Conservation (phyloP, 2,888 invertebrate genomes). For the Ectobius pallidus region DNA sequence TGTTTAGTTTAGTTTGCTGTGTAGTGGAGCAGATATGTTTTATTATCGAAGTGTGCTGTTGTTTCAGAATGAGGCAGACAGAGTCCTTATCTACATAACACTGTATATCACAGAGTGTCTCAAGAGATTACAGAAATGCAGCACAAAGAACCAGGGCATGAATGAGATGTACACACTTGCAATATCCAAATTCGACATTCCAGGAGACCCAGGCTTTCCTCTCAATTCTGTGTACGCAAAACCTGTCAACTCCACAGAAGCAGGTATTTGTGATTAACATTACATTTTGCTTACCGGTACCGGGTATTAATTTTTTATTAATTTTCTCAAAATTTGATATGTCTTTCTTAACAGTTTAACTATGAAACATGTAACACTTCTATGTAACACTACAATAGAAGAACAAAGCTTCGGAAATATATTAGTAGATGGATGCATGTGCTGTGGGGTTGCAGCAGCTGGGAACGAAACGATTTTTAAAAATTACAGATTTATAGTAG, state of each 20-base stretch:
- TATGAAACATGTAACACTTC: too few relatives aligned
- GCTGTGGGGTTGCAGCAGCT: too few relatives aligned
- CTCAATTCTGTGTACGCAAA: conserved; percentile 94
- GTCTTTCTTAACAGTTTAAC: too few relatives aligned
- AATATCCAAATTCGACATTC: conserved; percentile 93
- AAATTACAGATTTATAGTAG: too few relatives aligned
- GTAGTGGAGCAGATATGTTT: too few relatives aligned
- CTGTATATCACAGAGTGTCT: conserved; percentile 97
- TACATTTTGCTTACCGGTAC: background rate
- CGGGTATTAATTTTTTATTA: too few relatives aligned
- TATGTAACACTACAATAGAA: too few relatives aligned
- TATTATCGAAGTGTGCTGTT: background rate
- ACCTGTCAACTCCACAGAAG: conserved; percentile 77
- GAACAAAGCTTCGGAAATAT: too few relatives aligned
- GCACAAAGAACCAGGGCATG: conserved; percentile 84
- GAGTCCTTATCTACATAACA: conserved; percentile 96
- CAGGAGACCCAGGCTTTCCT: conserved; percentile 94
- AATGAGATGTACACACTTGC: conserved; percentile 98
- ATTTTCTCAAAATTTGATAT: too few relatives aligned
- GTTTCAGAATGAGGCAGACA: conserved; percentile 88
- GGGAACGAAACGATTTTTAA: too few relatives aligned
- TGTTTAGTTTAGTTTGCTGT: too few relatives aligned
- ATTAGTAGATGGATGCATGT: too few relatives aligned
- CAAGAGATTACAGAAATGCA: conserved; percentile 90
- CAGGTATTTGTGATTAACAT: conserved; percentile 64